phyloP scores from a whole-genome alignment of 2,797 vertebrate genomes.

The Varecia variegata region DNA sequence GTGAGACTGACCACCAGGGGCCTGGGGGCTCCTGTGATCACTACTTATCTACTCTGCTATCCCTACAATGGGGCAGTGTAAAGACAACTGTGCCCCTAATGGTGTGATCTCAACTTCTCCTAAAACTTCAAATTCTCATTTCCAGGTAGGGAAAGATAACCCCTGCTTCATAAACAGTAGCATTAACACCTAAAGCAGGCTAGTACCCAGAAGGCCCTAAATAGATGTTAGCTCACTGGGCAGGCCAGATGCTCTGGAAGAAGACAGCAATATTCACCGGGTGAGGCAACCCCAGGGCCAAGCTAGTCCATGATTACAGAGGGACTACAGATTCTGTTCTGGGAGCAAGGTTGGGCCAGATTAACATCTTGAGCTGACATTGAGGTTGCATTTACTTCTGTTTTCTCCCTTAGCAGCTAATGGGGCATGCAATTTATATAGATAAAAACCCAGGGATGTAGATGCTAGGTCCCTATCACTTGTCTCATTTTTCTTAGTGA shows the following conservation, averaged over 20 bases:
- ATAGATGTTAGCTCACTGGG: neutral
- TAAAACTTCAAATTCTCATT: neutral
- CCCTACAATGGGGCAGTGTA: neutral
- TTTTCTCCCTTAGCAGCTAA: neutral
- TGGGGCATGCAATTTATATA: neutral
- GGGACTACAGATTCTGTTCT: neutral
- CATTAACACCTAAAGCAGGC: neutral
- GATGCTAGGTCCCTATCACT: neutral
- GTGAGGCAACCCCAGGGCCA: neutral
- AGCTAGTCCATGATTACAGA: neutral
- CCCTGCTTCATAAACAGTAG: neutral
- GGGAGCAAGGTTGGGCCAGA: neutral
- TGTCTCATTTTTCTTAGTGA: conserved; percentile 2
- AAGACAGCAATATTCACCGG: neutral
- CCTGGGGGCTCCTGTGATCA: neutral
- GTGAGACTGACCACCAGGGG: neutral
- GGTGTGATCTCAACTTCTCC: neutral
- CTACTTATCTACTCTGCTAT: neutral
- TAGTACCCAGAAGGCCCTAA: neutral
- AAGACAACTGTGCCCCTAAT: conserved; percentile 9
- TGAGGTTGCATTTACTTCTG: conserved; percentile 20
- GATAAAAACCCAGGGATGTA: neutral
- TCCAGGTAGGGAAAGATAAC: neutral
- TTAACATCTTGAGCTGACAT: neutral
- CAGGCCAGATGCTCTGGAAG: neutral